These are phyloP conservation scores for Aphidius gifuensis DNA, from an alignment of 1,140 invertebrate genomes.

Conservation along the genomic window DNA sequence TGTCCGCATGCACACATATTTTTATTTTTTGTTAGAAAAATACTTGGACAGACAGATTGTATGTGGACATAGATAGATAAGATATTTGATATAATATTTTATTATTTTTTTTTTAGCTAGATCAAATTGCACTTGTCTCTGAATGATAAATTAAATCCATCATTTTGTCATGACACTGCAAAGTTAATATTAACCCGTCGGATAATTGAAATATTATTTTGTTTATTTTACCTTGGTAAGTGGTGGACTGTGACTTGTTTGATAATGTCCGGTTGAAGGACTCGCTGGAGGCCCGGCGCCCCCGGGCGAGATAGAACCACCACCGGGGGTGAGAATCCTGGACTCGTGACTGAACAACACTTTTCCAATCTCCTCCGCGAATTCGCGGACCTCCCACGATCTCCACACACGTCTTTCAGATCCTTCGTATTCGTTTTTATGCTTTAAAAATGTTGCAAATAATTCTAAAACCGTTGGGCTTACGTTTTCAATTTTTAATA, in stretches of 20 bases:
- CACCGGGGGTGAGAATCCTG: constrained; percentile 55
- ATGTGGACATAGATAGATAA: no score
- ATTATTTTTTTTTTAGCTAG: no score
- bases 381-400: constrained; percentile 38
- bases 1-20: no score
- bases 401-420: constrained; percentile 21
- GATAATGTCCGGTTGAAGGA: constrained; percentile 47
- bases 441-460: no score
- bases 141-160: no score
- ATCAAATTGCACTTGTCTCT: no score
- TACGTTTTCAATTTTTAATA: no score
- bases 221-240: constrained; percentile 45
- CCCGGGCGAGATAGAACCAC: constrained; percentile 50
- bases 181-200: constrained; percentile 19
- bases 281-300: constrained; percentile 51
- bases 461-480: no score
- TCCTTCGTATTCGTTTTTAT: not conserved
- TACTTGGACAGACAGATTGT: no score
- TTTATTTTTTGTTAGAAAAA: no score
- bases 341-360: constrained; percentile 54
- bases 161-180: no score
- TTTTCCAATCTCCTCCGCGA: constrained; percentile 46
- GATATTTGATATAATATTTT: no score
- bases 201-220: not conserved
- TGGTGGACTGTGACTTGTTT: constrained; percentile 47